A percentile compares a stretch with the other conserved stretches of the same genome.
These are phyloP conservation scores for Aplochiton taeniatus DNA, from an alignment of 2,797 vertebrate species.

Conservation along the genomic window DNA sequence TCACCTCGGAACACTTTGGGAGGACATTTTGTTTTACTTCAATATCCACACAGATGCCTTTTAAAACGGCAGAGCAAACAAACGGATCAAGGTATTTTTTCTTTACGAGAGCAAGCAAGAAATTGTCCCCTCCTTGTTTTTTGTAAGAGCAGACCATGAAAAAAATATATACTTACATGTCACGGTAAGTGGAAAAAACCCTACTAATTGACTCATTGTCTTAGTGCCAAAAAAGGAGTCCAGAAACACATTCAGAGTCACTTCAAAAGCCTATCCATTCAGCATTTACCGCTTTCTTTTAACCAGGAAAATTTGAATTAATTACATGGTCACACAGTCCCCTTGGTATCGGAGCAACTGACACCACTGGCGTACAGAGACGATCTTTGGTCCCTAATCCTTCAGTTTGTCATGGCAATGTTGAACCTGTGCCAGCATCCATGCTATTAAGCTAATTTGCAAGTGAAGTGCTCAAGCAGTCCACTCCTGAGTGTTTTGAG, in stretches of 20 bases:
- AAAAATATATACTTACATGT: constrained; percentile 39
- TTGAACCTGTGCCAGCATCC: constrained; percentile 51
- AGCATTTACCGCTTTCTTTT: constrained; percentile 52
- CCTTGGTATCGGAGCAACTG: constrained; percentile 39
- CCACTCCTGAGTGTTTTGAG: constrained; percentile 40
- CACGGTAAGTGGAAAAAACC: constrained; percentile 21
- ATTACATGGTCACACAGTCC: constrained; percentile 53
- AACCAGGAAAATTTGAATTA: constrained; percentile 50
- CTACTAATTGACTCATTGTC: constrained; percentile 21
- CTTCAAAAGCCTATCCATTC: constrained; percentile 46
- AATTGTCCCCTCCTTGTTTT: constrained; percentile 1
- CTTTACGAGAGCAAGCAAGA: background rate
- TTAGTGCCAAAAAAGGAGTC: constrained; percentile 34
- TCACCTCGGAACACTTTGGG: constrained; percentile 38
- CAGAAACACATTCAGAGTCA: constrained; percentile 55
- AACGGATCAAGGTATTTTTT: background rate
- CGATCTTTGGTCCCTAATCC: constrained; percentile 39
- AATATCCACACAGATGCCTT: constrained; percentile 45
- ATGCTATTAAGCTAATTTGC: constrained; percentile 50
- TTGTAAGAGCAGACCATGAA: constrained; percentile 3
- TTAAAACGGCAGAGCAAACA: background rate
- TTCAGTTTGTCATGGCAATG: constrained; percentile 55
- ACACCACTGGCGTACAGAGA: constrained; percentile 28
- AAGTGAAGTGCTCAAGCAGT: constrained; percentile 56
- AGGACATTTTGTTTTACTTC: constrained; percentile 44